Percentiles rank a stretch among this genome's conserved stretches.
These are phyloP conservation scores for Drosophila macrospina DNA, from an alignment of 2,888 invertebrate genomes.

Conservation along the genomic window DNA sequence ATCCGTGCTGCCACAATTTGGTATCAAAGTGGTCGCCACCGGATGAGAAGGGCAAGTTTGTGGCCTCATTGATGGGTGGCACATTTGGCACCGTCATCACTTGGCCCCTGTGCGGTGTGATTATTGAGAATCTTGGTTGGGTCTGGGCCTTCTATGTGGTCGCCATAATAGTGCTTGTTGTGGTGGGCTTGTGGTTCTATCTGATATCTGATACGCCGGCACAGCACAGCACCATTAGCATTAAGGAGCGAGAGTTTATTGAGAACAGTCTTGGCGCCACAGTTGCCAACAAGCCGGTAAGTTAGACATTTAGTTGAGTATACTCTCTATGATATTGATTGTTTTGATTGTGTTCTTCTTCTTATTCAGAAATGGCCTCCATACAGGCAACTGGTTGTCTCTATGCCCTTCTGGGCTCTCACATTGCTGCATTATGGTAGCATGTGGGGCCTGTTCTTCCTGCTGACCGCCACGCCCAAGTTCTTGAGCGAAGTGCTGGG, in stretches of 20 bases:
- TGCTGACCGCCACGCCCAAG: constrained; percentile 91
- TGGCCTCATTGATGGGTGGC: constrained; percentile 90
- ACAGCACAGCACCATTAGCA: constrained; percentile 88
- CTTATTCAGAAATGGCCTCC: constrained; percentile 88
- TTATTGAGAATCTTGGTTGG: constrained; percentile 89
- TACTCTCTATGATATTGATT: not conserved
- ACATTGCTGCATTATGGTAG: constrained; percentile 90
- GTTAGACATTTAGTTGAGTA: not conserved
- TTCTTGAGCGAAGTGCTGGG: constrained; percentile 91
- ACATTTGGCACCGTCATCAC: constrained; percentile 90
- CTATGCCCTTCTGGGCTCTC: constrained; percentile 90
- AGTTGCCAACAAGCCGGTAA: constrained; percentile 87
- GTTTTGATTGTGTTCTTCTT: too few relatives aligned
- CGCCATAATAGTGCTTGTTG: constrained; percentile 86
- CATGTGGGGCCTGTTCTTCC: constrained; percentile 91
- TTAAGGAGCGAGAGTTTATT: constrained; percentile 88
- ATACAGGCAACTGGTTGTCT: constrained; percentile 87
- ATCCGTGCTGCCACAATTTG: constrained; percentile 85
- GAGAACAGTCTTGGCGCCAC: constrained; percentile 87
- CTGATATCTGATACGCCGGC: constrained; percentile 88
- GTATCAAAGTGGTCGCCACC: constrained; percentile 91
- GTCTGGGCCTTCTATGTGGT: constrained; percentile 89
- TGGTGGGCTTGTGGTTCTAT: constrained; percentile 88
- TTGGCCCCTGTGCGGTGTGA: constrained; percentile 89
- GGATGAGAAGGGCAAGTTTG: constrained; percentile 90